A percentile compares a stretch with the other conserved stretches of the same genome.
Evolutionary conservation across 2,797 vertebrate genomes (phyloP).

Genomic region (Gadopsis bispinosus): DNA sequence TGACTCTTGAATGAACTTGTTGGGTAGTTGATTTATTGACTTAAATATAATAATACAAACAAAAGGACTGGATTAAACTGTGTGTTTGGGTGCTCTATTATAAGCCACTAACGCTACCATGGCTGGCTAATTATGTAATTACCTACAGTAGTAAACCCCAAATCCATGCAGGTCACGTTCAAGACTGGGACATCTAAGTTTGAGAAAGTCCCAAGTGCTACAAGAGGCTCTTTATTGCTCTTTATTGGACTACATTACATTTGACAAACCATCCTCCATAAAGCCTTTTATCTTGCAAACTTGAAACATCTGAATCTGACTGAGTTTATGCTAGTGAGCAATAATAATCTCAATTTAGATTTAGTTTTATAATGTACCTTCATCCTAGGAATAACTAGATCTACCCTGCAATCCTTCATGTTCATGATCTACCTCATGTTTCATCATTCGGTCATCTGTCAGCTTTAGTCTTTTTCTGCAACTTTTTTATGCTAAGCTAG

Average conservation of each 20-base stretch:
- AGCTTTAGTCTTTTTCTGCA: not conserved
- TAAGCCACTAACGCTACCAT: not conserved
- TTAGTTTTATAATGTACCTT: too few species aligned
- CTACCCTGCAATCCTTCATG: not conserved
- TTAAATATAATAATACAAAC: not conserved
- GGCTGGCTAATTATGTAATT: not conserved
- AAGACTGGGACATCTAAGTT: not conserved
- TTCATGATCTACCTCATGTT: not conserved
- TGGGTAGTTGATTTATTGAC: not conserved
- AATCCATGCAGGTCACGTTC: not conserved
- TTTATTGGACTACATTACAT: not conserved
- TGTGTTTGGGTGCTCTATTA: not conserved
- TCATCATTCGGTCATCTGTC: not conserved
- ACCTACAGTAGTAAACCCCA: not conserved
- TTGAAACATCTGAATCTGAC: too few species aligned
- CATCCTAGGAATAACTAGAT: not conserved
- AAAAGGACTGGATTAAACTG: not conserved
- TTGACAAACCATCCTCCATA: too few species aligned
- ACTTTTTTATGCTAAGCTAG: not conserved
- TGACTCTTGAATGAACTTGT: too few species aligned
- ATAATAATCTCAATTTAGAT: too few species aligned
- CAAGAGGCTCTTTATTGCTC: not conserved
- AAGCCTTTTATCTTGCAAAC: not conserved
- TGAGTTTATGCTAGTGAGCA: too few species aligned
- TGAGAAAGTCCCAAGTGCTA: too few species aligned